A percentile compares a stretch with the other conserved stretches of the same genome.
phyloP scores from a whole-genome alignment of 2,797 vertebrate genomes.

The Phataginus tetradactyla region DNA sequence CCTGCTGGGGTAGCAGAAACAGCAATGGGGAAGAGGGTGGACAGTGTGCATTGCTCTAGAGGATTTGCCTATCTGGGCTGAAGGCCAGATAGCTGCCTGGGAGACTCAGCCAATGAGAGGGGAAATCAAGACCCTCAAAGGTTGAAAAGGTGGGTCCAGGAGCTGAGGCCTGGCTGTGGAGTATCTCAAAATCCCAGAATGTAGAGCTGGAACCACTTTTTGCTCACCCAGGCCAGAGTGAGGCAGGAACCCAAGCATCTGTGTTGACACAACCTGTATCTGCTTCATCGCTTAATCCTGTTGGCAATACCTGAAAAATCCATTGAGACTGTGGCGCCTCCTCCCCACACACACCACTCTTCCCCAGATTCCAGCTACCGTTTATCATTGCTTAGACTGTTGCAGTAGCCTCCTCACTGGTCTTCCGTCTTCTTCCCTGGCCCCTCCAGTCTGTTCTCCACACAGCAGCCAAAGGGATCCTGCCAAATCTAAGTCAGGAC shows the following conservation, averaged over 20 bases:
- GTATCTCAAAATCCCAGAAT: not conserved
- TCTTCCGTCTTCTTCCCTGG: not conserved
- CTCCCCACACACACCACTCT: not conserved
- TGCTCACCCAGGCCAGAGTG: not conserved
- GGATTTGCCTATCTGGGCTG: not conserved
- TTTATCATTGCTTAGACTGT: not conserved
- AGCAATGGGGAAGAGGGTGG: not conserved
- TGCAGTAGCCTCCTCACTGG: not conserved
- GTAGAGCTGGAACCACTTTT: not conserved
- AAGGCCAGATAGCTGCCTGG: not conserved
- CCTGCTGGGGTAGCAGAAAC: not conserved
- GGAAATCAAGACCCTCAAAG: not conserved
- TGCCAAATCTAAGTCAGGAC: not conserved
- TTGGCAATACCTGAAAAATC: not conserved
- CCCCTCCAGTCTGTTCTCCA: not conserved
- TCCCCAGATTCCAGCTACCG: accelerated
- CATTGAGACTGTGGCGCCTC: accelerated
- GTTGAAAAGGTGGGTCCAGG: not conserved
- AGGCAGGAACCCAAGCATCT: not conserved
- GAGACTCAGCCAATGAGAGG: not conserved
- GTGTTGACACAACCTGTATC: not conserved
- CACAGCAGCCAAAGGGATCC: not conserved
- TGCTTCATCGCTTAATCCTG: accelerated
- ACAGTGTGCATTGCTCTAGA: accelerated
- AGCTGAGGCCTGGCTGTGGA: not conserved